Base-by-base conservation (phyloP, 2,113 vertebrate genomes). In the Stercorarius parasiticus region DNA sequence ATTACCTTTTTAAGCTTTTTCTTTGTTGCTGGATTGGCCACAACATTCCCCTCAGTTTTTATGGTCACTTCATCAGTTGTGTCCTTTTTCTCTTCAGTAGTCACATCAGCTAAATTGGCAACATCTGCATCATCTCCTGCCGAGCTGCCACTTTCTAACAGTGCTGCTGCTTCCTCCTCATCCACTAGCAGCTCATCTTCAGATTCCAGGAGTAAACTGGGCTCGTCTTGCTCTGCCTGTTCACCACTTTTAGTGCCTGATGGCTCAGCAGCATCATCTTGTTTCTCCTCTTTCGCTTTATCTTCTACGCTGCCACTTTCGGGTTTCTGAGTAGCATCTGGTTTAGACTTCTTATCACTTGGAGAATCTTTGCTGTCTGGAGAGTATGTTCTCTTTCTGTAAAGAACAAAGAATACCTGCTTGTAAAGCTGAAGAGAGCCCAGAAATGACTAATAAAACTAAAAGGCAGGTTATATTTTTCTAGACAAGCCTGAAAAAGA, bases 1-100 rank as follows among this genome's bases (percentile, higher is more conserved):
- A 93, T 88, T 98, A 98, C 98, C 98, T 98, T 98, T 94, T 98
- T 98, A 62, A 98, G 96, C 78, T 98, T 98, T 74, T 98, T 98
- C 93, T 98, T 98, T 76, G 98, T 21, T 96, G 96, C 93, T 93
- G 96, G 96, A 62, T 87, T 95, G 87, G 95, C 59, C n/a, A 69
- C 97, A 42, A 32, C 62, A 22, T 87, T 98, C 10, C 88, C 91
- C 88, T 98, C 98, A 2, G 93, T 42, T 97, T 98, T 98, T 76
- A 96, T 38, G 19, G 93, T 20, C 25, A 77, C 92, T 81, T 98
- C 98, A n/a, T 98, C 98, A 82, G 96, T 90, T 21, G 95, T 53
- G 4, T 98, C 97, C 72, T 98, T 98, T 67, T 98, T 98, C 55
- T 97, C 97, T 80, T 98, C 98, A 67, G 98, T 45, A 65, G 98